Percentiles rank a stretch among this genome's conserved stretches.
These are phyloP conservation scores for Petroica traversi DNA, from an alignment of 2,113 vertebrate species.

Conservation along the genomic window DNA sequence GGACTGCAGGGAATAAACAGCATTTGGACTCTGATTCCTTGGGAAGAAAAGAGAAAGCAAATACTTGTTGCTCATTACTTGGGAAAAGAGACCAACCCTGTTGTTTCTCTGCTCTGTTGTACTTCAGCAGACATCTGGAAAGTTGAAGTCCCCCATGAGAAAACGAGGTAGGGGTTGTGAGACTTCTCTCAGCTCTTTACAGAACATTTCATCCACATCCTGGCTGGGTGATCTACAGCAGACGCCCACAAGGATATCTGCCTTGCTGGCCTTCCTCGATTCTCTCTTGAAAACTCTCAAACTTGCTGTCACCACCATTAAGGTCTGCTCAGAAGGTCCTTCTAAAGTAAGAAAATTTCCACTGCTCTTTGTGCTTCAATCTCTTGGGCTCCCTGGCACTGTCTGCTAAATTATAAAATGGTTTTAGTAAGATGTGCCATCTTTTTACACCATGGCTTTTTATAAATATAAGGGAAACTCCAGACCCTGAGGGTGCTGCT, in stretches of 20 bases:
- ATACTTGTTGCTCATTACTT: too few relatives aligned
- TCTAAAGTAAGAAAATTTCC: neutral
- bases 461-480: neutral
- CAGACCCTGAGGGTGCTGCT: neutral
- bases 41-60: neutral
- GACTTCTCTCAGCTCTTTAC: neutral
- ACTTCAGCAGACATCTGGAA: neutral
- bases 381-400: neutral
- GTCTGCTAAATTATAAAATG: neutral
- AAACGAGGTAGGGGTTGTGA: neutral
- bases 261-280: accelerated
- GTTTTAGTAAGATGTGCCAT: neutral
- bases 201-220: neutral
- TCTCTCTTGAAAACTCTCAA: neutral
- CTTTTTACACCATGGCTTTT: neutral
- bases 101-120: neutral
- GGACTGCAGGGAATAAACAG: neutral
- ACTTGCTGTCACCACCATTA: neutral
- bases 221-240: neutral
- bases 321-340: neutral
- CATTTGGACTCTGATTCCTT: neutral
- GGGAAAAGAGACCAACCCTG: neutral
- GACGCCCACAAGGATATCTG: neutral
- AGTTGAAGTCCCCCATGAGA: neutral
- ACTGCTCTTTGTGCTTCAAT: neutral